Conservation (phyloP, 2,797 vertebrate genomes). For the Eulemur albifrons region DNA sequence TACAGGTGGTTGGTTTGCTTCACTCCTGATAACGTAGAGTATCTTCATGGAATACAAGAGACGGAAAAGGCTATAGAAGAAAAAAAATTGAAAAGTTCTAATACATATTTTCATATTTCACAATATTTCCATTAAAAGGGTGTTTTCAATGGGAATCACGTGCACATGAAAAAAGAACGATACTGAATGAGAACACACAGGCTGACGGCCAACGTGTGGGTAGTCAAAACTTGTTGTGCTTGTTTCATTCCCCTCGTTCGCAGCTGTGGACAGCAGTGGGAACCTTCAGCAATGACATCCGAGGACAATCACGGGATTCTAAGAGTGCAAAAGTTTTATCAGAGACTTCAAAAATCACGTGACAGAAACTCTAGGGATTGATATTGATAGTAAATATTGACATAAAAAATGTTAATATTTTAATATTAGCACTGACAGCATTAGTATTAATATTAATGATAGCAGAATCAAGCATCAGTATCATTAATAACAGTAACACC, state of each 20-base stretch:
- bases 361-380: not conserved
- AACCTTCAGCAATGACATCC: not conserved
- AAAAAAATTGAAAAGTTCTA: not conserved
- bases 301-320: not conserved
- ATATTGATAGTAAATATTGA: not conserved
- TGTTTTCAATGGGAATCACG: not conserved
- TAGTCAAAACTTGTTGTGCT: accelerated
- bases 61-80: not conserved
- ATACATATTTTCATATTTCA: not conserved
- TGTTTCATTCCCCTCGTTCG: not conserved
- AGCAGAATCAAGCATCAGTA: not conserved
- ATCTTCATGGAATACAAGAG: not conserved
- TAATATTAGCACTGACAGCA: not conserved
- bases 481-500: not conserved
- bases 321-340: not conserved
- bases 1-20: not conserved
- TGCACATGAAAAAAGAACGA: not conserved
- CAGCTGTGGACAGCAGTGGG: not conserved
- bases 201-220: no score
- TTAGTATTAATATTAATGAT: not conserved
- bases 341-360: not conserved
- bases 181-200: not conserved
- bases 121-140: not conserved
- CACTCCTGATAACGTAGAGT: not conserved
- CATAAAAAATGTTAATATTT: not conserved